A percentile compares a stretch with the other conserved stretches of the same genome.
Evolutionary conservation across 2,113 vertebrate species (phyloP).

Genomic region (Grammomys surdaster): DNA sequence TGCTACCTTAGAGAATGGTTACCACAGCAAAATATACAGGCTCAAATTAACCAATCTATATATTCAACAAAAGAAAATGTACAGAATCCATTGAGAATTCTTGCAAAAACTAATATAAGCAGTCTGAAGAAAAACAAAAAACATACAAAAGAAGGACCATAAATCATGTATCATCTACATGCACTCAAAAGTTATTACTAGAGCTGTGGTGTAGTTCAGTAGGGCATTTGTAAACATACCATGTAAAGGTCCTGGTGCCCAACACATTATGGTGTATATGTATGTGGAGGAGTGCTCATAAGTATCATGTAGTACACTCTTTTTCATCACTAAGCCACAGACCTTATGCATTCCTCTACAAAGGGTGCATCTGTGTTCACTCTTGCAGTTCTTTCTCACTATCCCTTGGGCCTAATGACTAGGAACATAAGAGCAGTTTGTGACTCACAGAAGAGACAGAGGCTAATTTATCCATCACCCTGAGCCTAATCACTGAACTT

Average conservation of each 20-base stretch:
- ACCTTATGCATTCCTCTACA: conserved; percentile 46
- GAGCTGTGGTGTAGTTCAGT: neutral
- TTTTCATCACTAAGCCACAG: conserved; percentile 6
- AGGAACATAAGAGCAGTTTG: neutral
- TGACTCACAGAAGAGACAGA: neutral
- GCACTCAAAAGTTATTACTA: conserved; percentile 10
- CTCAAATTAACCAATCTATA: neutral
- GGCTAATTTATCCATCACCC: neutral
- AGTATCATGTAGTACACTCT: neutral
- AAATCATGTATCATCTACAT: neutral
- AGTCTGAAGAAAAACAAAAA: conserved; percentile 47
- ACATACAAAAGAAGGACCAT: neutral
- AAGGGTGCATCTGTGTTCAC: neutral
- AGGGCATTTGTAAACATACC: neutral
- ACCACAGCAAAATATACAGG: neutral
- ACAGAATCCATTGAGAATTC: neutral
- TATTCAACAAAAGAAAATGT: conserved; percentile 2
- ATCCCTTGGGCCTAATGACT: neutral
- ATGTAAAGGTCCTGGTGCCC: neutral
- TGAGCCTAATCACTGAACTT: neutral
- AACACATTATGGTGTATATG: neutral
- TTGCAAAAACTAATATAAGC: conserved; percentile 30
- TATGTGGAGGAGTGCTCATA: neutral
- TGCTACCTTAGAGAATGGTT: neutral
- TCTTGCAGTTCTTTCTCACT: neutral